Conservation (phyloP, 2,888 invertebrate species). For the Thereva nobilitata region DNA sequence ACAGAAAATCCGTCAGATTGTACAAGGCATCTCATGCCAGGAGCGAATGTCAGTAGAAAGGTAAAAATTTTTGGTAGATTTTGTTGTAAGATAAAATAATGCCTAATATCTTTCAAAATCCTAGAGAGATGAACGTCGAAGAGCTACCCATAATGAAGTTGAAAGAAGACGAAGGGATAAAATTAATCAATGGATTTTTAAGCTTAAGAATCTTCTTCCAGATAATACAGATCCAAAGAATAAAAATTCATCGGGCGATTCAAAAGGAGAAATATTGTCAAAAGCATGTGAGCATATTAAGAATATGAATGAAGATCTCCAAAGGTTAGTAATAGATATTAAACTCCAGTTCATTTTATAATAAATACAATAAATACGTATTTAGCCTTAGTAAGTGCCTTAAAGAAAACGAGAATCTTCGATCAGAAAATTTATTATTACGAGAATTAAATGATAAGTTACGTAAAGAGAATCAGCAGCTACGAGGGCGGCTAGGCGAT, state of each 20-base stretch:
- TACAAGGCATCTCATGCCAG: slow-evolving; percentile 15
- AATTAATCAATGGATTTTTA: slow-evolving; percentile 96
- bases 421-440: slow-evolving; percentile 29
- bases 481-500: slow-evolving; percentile 43
- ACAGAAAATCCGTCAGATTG: background rate
- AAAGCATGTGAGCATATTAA: slow-evolving; percentile 95
- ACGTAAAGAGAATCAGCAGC: slow-evolving; percentile 50
- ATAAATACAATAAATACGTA: slow-evolving; percentile 6
- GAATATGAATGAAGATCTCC: slow-evolving; percentile 78
- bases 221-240: slow-evolving; percentile 49
- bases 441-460: slow-evolving; percentile 50
- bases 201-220: slow-evolving; percentile 88
- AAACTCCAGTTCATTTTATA: background rate
- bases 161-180: slow-evolving; percentile 91
- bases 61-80: background rate
- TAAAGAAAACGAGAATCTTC: slow-evolving; percentile 39
- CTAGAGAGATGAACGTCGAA: slow-evolving; percentile 81
- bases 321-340: slow-evolving; percentile 62
- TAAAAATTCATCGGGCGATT: slow-evolving; percentile 53
- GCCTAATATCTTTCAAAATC: background rate
- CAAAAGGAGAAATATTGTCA: slow-evolving; percentile 93
- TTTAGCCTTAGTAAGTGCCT: slow-evolving; percentile 53
- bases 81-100: background rate
- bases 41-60: slow-evolving; percentile 19
- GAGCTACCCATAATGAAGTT: slow-evolving; percentile 95